A percentile compares a stretch with the other conserved stretches of the same genome.
Conservation (phyloP, 2,888 invertebrate genomes). For the Omphaloscelis lunosa region DNA sequence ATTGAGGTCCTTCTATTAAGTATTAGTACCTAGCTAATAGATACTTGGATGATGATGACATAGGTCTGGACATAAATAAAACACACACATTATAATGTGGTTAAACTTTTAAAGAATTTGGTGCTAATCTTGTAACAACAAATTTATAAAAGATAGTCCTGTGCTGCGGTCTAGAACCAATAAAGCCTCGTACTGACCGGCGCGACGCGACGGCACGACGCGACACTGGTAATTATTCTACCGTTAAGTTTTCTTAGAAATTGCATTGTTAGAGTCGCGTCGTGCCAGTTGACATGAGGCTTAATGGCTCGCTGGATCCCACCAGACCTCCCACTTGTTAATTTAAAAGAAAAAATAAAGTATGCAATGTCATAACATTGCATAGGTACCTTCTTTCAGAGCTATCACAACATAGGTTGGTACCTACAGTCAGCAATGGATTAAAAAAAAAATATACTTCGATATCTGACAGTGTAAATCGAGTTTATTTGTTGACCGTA, state of each 20-base stretch:
- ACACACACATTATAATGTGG: too few species aligned
- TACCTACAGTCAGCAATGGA: background rate
- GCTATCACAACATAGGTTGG: background rate
- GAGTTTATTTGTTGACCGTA: conserved; percentile 3
- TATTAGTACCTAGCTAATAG: too few species aligned
- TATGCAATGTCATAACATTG: background rate
- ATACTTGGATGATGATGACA: too few species aligned
- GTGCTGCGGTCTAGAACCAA: background rate
- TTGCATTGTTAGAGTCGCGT: too few species aligned
- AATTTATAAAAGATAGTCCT: background rate
- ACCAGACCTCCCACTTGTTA: background rate
- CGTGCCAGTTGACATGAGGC: too few species aligned
- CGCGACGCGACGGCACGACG: too few species aligned
- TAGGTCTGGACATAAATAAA: too few species aligned
- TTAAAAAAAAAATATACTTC: too few species aligned
- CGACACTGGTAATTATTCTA: too few species aligned
- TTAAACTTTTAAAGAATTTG: background rate
- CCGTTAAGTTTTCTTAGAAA: too few species aligned
- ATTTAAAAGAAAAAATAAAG: too few species aligned
- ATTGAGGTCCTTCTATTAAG: background rate
- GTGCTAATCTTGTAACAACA: background rate
- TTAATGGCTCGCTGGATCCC: background rate
- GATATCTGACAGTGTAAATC: background rate
- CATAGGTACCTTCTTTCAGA: background rate
- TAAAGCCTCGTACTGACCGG: too few species aligned